Conservation (phyloP, 1,140 invertebrate species). For the Steinernema khuongi region DNA sequence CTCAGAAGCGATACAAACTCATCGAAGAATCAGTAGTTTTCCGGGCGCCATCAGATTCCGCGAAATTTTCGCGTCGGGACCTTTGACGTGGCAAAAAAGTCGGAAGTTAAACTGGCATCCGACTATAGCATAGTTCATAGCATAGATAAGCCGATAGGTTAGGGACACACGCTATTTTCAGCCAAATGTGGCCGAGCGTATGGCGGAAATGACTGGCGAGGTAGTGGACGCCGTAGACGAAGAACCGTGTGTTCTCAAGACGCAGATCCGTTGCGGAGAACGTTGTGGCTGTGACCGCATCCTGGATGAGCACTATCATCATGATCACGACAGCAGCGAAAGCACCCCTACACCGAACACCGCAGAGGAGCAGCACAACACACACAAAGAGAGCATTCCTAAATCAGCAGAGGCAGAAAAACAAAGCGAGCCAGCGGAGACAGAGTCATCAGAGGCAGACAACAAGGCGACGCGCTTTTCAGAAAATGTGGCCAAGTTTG, state of each 20-base stretch:
- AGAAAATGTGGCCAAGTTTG: background rate
- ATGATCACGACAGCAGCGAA: background rate
- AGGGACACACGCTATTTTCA: background rate
- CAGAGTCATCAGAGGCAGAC: background rate
- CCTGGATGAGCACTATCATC: background rate
- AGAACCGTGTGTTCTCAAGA: background rate
- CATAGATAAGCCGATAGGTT: background rate
- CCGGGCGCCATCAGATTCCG: too few relatives aligned
- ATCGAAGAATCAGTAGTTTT: too few relatives aligned
- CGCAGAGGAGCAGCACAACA: background rate
- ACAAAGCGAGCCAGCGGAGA: background rate
- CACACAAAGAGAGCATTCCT: background rate
- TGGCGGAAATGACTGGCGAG: background rate
- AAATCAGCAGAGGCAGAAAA: background rate
- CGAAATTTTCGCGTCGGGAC: too few relatives aligned
- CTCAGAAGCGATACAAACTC: too few relatives aligned
- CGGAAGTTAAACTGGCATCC: too few relatives aligned
- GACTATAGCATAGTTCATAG: too few relatives aligned
- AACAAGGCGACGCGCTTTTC: slow-evolving; percentile 6
- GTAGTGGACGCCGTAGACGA: background rate
- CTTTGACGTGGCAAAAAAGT: too few relatives aligned
- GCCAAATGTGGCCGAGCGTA: background rate
- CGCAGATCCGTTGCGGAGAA: background rate
- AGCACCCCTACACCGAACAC: background rate
- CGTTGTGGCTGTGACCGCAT: background rate